Evolutionary conservation across 1,140 invertebrate species (phyloP).

Genomic region (Polypedilum pembai): DNA sequence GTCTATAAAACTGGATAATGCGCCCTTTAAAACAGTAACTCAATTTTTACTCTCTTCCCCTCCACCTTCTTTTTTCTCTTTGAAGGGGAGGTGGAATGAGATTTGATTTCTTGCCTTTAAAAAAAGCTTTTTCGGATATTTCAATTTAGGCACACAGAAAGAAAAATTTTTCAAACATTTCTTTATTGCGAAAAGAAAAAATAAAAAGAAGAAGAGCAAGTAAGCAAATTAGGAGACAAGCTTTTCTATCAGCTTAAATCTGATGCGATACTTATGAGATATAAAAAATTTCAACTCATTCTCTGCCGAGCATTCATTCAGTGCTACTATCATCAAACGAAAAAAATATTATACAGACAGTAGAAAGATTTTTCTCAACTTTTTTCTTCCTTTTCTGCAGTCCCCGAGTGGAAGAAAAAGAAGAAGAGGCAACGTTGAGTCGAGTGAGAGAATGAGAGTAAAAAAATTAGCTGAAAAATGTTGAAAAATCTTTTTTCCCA

Average conservation of each 20-base stretch:
- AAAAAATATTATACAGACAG: not conserved
- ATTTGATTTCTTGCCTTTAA: too few species aligned
- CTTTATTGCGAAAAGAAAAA: not conserved
- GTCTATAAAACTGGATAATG: not conserved
- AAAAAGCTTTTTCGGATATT: too few species aligned
- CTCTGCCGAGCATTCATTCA: not conserved
- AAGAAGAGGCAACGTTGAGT: constrained; percentile 4
- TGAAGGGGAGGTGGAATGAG: too few species aligned
- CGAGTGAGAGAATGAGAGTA: not conserved
- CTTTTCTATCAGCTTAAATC: not conserved
- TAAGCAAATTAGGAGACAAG: not conserved
- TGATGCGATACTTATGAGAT: not conserved
- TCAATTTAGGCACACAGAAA: too few species aligned
- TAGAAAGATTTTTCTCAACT: not conserved
- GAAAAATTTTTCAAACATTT: too few species aligned
- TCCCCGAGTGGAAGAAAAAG: not conserved
- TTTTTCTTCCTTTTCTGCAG: not conserved
- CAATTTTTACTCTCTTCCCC: too few species aligned
- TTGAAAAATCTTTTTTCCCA: constrained; percentile 27
- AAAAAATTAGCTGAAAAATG: constrained; percentile 23
- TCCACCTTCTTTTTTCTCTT: too few species aligned
- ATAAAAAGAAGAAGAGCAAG: not conserved
- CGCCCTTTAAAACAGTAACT: not conserved
- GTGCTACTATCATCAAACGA: not conserved
- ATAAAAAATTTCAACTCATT: not conserved